Evolutionary conservation across 2,888 invertebrate species (phyloP), one percentile per base, ranked within the genome.

Genomic region (Caenorhabditis sp.): DNA sequence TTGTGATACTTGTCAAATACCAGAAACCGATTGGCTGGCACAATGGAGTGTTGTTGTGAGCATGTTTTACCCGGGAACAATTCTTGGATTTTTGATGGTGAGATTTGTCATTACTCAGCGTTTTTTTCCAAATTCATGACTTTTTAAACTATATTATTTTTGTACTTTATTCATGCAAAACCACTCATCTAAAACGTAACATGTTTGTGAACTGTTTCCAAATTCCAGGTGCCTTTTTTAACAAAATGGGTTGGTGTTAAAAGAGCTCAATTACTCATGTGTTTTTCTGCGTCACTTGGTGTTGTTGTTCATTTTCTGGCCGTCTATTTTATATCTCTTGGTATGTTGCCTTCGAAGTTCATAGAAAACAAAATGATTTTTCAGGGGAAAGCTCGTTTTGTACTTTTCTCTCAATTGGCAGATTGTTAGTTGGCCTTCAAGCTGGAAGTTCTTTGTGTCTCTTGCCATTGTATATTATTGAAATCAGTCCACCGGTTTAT

Each of bases 391-490:
- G 66, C 43, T 69, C 73, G 27, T 79, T 83, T 58, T 55, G 70
- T n/a, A 69, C 66, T 36, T 63, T 79, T 23, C 66, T 84, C 31
- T 76, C 82, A 24, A 43, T 82, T 36, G 86, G 86, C 17, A 72
- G 86, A 53, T 76, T 86, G 27, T 62, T 86, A 60, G 79, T 85
- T 36, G 86, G 86, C 14, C 76, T 84, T 26, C 86, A 86, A 66
- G 83, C 82, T 17, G 83, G 78, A 50, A 76, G 64, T 54, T 79
- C 86, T 24, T 71, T 86, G 21, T 85, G 84, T 64, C 71, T 86
- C n/a, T 75, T 86, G 31, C 86, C 86, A 0, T 72, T 86, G 36
- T 86, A 84, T 67, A 80, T 84, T n/a, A 81, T 83, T 43, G 86
- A 86, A 66, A 79, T 83, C 19, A 80, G 80, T 24, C 81, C 83